Evolutionary conservation across 2,888 invertebrate genomes (phyloP), one percentile per base, ranked within the genome.

Genomic region (Melangyna quadrimaculata): DNA sequence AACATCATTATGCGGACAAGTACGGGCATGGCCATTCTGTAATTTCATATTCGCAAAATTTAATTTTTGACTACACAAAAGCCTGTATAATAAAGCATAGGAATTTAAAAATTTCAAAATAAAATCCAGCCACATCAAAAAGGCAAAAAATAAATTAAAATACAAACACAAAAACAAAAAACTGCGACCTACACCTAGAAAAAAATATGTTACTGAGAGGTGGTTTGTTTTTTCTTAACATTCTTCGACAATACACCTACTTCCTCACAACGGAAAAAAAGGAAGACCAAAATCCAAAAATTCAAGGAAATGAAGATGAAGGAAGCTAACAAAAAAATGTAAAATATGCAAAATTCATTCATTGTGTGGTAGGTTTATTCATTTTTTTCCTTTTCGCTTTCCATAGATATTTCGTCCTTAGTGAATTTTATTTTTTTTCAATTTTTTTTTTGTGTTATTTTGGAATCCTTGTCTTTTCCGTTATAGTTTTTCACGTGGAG

Each of bases 341-440:
- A 77, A 77, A 84, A 80, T 84, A 84, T 84, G 84, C 80, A 72
- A 84, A 84, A 84, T 84, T 84, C 84, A 84, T 84, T 84, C 80
- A 79, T 84, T 79, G 72, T 84, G 83, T 63, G 84, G 84, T 77
- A 29, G 43, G 37, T 59, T 59, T 37, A 67, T 78, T 35, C 53
- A 22, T 17, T 53, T 70, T 74, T 75, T 70, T 43, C 27, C 17
- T 29, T n/a, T 55, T n/a, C n/a, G 9, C 53, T 65, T 63, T 74
- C 48, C 45, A 67, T 48, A 10, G 48, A 67, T 17, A 29, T 65
- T 51, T 35, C 17, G 22, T 37, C 35, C 29, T 77, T 53, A 59
- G 37, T 57, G 59, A 57, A 32, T 61, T 73, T 57, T n/a, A n/a
- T n/a, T 48, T 19, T 17, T 12, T 12, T 19, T 73, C n/a, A 6